A percentile compares a stretch with the other conserved stretches of the same genome.
phyloP scores from a whole-genome alignment of 2,113 vertebrate species.

The Apteryx mantelli region DNA sequence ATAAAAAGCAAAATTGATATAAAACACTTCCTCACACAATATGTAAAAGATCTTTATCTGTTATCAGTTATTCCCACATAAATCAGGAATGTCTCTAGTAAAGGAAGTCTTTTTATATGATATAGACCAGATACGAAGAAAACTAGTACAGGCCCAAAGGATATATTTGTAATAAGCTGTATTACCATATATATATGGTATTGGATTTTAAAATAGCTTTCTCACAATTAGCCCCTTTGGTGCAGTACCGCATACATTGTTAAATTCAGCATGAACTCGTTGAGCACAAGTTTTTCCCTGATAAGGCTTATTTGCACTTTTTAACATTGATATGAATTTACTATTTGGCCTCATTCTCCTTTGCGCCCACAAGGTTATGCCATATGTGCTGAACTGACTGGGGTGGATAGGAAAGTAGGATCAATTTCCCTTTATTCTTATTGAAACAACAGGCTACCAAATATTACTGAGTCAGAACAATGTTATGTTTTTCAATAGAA shows the following conservation, averaged over 20 bases:
- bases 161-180: background rate
- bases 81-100: background rate
- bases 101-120: background rate
- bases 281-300: background rate
- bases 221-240: background rate
- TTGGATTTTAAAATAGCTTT: background rate
- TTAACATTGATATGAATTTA: background rate
- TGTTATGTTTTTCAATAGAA: background rate
- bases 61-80: background rate
- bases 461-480: background rate
- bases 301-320: background rate
- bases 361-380: background rate
- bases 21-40: background rate
- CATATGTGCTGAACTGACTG: background rate
- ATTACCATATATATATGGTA: background rate
- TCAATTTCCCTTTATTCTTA: background rate
- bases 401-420: background rate
- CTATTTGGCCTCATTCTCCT: background rate
- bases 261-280: background rate
- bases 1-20: background rate
- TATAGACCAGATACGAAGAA: background rate
- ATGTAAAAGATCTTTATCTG: background rate
- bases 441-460: background rate
- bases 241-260: background rate
- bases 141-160: background rate